Percentiles rank a stretch among this genome's conserved stretches.
Conservation (phyloP, 2,888 invertebrate species). For the Rotaria macrura region DNA sequence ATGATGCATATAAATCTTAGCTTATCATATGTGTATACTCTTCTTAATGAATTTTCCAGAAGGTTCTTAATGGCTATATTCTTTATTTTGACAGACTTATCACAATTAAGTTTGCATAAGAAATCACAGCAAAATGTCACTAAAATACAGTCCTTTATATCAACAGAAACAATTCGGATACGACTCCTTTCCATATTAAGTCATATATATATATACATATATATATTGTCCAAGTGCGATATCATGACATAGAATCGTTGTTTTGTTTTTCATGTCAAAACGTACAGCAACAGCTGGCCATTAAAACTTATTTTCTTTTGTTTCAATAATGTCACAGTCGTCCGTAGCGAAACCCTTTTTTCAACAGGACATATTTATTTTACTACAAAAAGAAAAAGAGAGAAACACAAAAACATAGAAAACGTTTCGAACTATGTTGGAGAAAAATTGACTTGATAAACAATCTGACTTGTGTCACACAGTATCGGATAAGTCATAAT, state of each 20-base stretch:
- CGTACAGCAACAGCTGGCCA: no score
- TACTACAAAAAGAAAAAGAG: neutral
- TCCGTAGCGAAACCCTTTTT: neutral
- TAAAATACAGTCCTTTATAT: no score
- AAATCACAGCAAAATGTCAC: no score
- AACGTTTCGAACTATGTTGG: neutral
- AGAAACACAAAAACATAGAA: neutral
- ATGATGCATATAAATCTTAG: neutral
- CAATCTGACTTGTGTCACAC: neutral
- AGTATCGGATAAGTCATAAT: neutral
- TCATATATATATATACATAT: no score
- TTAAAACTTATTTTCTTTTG: no score
- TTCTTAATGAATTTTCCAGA: neutral
- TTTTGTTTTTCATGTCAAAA: no score
- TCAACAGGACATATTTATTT: neutral
- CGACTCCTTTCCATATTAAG: no score
- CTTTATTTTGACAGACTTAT: neutral
- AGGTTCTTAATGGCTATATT: neutral
- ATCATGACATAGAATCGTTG: no score
- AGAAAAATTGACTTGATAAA: neutral
- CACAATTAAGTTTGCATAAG: no score
- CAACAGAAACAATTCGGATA: no score
- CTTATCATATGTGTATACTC: neutral
- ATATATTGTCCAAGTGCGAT: no score
- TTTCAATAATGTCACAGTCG: no score